These are phyloP conservation scores for Rotaria magnacalcarata DNA, from an alignment of 2,888 invertebrate species.

Conservation along the genomic window DNA sequence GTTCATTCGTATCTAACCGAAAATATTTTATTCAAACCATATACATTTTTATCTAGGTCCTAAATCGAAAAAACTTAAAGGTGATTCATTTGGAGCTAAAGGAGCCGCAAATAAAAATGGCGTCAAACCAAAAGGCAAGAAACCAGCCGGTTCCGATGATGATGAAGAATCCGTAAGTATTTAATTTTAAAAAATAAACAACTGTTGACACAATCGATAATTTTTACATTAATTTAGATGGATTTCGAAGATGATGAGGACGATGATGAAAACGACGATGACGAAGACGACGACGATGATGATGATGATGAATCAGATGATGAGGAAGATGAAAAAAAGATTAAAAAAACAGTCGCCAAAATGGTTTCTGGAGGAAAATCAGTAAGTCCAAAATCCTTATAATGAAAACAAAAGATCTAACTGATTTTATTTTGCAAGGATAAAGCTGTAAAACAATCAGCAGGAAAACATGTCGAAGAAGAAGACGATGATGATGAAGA, in stretches of 20 bases:
- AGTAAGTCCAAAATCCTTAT: background rate
- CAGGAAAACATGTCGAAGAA: background rate
- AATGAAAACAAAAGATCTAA: background rate
- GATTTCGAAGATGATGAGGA: background rate
- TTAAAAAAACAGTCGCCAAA: constrained; percentile 29
- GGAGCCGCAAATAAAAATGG: background rate
- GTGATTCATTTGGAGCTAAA: background rate
- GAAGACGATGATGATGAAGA: background rate
- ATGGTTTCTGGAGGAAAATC: background rate
- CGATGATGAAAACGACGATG: no score
- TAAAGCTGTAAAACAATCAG: background rate
- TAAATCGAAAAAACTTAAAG: background rate
- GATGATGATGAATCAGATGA: background rate
- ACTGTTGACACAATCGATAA: background rate
- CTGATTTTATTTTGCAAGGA: background rate
- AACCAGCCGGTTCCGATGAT: background rate
- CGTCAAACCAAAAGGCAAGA: background rate
- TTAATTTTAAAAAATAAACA: background rate
- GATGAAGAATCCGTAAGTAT: background rate
- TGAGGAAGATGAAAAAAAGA: background rate
- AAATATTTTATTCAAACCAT: background rate
- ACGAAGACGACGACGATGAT: background rate
- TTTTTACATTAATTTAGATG: background rate
- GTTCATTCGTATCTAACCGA: background rate
- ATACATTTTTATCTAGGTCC: background rate